Evolutionary conservation across 2,797 vertebrate species (phyloP).

Genomic region (Trichosurus vulpecula): DNA sequence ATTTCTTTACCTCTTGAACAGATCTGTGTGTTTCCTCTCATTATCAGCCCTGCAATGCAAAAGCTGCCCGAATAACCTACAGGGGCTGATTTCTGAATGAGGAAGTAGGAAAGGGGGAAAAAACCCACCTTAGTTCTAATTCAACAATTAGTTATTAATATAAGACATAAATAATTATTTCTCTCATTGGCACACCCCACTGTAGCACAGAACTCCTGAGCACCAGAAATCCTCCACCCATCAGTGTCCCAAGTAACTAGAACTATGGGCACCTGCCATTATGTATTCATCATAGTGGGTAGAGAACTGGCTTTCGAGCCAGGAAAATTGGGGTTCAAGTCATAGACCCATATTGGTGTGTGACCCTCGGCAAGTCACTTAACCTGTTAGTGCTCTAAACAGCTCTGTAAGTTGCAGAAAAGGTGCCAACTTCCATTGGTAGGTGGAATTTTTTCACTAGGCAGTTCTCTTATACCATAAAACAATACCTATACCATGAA

Average conservation of each 20-base stretch:
- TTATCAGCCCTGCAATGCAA: not conserved
- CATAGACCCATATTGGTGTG: not conserved
- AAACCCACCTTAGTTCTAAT: too few relatives aligned
- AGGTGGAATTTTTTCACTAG: not conserved
- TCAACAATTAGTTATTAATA: too few relatives aligned
- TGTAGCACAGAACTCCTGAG: not conserved
- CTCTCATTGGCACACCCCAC: too few relatives aligned
- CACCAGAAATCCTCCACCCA: not conserved
- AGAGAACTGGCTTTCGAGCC: not conserved
- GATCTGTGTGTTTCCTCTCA: not conserved
- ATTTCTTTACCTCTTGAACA: not conserved
- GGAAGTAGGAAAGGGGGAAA: too few relatives aligned
- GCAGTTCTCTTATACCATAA: not conserved
- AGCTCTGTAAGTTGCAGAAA: not conserved
- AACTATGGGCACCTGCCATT: not conserved
- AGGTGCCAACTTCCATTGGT: not conserved
- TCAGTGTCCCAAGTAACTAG: not conserved
- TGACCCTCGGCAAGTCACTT: not conserved
- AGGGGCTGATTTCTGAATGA: too few relatives aligned
- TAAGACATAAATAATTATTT: too few relatives aligned
- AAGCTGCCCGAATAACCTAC: not conserved
- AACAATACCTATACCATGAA: not conserved
- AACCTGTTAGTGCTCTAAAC: not conserved
- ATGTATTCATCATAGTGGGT: not conserved
- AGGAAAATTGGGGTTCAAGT: not conserved